A percentile compares a stretch with the other conserved stretches of the same genome.
phyloP scores from a whole-genome alignment of 2,888 invertebrate genomes.

The Clanis bilineata region DNA sequence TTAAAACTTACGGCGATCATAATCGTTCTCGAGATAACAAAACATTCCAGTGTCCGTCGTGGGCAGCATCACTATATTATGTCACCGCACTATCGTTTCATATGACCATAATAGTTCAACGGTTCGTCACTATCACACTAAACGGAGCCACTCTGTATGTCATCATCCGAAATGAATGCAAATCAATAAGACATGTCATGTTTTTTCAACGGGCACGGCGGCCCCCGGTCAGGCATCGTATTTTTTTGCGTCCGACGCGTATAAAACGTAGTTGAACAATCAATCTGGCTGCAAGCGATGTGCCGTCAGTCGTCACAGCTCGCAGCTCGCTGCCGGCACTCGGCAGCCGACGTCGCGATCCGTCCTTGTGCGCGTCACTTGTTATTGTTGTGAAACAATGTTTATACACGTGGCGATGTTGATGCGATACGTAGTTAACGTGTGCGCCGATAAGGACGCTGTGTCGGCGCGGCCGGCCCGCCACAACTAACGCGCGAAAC shows the following conservation, averaged over 20 bases:
- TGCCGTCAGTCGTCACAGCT: constrained; percentile 36
- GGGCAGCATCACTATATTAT: constrained; percentile 28
- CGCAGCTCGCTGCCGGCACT: constrained; percentile 38
- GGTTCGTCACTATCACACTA: background rate
- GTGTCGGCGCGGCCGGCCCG: constrained; percentile 65
- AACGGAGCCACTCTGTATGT: constrained; percentile 40
- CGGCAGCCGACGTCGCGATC: constrained; percentile 53
- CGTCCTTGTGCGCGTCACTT: constrained; percentile 70
- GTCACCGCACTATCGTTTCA: constrained; percentile 47
- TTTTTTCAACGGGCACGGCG: constrained; percentile 41
- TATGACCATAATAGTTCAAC: constrained; percentile 19
- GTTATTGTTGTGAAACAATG: constrained; percentile 80
- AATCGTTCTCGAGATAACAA: constrained; percentile 41
- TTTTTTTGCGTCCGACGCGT: constrained; percentile 39
- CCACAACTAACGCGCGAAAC: constrained; percentile 72
- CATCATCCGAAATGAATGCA: constrained; percentile 37
- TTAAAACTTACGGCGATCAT: constrained; percentile 54
- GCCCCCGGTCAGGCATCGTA: constrained; percentile 36
- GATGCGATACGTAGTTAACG: constrained; percentile 65
- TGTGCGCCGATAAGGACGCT: constrained; percentile 66
- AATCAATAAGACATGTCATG: constrained; percentile 33
- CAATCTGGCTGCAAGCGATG: constrained; percentile 45
- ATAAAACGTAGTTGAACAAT: constrained; percentile 43
- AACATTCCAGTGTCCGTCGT: constrained; percentile 36
- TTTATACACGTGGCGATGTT: constrained; percentile 77